Percentiles rank a stretch among this genome's conserved stretches.
Conservation (phyloP, 2,888 invertebrate genomes). For the Timema podura region DNA sequence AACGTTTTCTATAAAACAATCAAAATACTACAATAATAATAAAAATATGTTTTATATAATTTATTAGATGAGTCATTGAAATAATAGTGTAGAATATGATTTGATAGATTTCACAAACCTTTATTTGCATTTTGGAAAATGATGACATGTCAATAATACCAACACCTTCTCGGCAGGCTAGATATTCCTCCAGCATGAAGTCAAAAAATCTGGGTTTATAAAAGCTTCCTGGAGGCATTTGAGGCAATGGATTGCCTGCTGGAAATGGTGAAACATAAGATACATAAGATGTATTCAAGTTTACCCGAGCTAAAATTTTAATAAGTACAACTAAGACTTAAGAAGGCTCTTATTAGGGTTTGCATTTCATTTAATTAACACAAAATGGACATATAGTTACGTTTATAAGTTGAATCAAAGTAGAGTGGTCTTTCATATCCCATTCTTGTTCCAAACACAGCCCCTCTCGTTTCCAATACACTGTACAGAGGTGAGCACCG, state of each 20-base stretch:
- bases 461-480: conserved; percentile 58
- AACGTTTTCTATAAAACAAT: not conserved
- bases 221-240: conserved; percentile 59
- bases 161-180: conserved; percentile 70
- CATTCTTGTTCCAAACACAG: conserved; percentile 66
- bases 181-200: conserved; percentile 64
- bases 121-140: conserved; percentile 70
- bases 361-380: too few species aligned
- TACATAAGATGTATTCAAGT: too few species aligned
- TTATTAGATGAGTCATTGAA: not conserved
- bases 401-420: conserved; percentile 55
- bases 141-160: conserved; percentile 76
- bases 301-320: too few species aligned
- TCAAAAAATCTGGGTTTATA: conserved; percentile 67
- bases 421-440: conserved; percentile 68
- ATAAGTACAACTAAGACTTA: too few species aligned
- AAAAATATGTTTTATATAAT: not conserved
- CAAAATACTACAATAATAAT: not conserved
- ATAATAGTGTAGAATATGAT: not conserved
- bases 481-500: conserved; percentile 67
- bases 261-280: conserved; percentile 28
- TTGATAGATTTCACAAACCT: conserved; percentile 46
- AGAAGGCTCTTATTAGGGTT: too few species aligned
- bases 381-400: too few species aligned
- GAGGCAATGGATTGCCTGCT: conserved; percentile 49